A percentile compares a stretch with the other conserved stretches of the same genome.
Evolutionary conservation across 2,113 vertebrate genomes (phyloP).

Genomic region (Neomonachus schauinslandi): DNA sequence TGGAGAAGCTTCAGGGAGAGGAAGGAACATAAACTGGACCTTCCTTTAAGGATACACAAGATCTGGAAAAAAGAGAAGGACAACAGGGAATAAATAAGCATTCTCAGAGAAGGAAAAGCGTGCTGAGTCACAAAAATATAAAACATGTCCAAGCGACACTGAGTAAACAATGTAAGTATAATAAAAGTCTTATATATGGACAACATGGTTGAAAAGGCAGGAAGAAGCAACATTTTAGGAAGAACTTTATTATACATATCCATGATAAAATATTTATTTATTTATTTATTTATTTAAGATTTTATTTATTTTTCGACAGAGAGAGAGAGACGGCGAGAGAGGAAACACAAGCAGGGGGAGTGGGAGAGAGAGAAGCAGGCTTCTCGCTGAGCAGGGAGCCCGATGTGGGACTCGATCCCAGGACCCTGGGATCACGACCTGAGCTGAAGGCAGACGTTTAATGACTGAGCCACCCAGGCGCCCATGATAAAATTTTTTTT

Average conservation of each 20-base stretch:
- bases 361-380: too few species aligned
- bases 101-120: neutral
- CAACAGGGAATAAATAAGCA: neutral
- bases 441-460: too few species aligned
- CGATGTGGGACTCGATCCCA: too few species aligned
- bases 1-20: neutral
- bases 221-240: neutral
- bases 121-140: neutral
- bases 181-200: neutral
- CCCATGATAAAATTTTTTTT: too few species aligned
- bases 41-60: neutral
- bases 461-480: too few species aligned
- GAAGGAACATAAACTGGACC: neutral
- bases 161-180: neutral
- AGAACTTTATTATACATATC: neutral
- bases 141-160: neutral
- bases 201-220: neutral
- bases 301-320: too few species aligned
- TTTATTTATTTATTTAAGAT: too few species aligned
- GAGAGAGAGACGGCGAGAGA: too few species aligned
- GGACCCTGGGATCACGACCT: too few species aligned
- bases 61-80: neutral
- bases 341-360: too few species aligned
- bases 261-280: neutral
- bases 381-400: too few species aligned